Percentiles rank a stretch among this genome's conserved stretches.
Evolutionary conservation across 2,888 invertebrate species (phyloP).

Genomic region (Papilio demoleus): DNA sequence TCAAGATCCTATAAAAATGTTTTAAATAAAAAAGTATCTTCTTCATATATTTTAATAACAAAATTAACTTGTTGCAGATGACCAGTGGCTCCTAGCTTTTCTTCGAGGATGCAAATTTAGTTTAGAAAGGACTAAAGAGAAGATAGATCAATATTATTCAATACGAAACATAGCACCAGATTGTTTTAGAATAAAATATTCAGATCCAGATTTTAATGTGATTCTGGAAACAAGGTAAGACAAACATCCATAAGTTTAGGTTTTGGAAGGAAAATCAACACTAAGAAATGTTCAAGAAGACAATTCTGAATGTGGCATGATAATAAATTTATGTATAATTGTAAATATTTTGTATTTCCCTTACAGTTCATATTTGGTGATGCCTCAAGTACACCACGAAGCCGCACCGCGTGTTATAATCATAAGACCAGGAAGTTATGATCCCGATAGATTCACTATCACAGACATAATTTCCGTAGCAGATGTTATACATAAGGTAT

Average conservation of each 20-base stretch:
- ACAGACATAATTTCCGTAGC: constrained; percentile 58
- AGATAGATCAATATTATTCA: constrained; percentile 84
- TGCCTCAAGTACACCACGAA: constrained; percentile 61
- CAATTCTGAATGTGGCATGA: neutral
- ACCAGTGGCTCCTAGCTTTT: constrained; percentile 84
- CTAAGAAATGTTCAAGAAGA: neutral
- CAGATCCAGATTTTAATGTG: constrained; percentile 56
- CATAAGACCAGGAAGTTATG: constrained; percentile 76
- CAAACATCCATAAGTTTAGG: neutral
- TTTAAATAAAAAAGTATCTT: neutral
- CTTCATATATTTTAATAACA: no score
- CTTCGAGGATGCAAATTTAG: constrained; percentile 86
- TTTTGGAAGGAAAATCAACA: neutral
- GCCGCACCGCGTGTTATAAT: constrained; percentile 75
- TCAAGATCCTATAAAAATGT: neutral
- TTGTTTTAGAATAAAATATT: constrained; percentile 59
- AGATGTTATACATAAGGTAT: constrained; percentile 58
- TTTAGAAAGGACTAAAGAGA: constrained; percentile 84
- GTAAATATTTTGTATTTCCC: neutral
- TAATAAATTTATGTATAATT: neutral
- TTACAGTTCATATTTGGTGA: constrained; percentile 43
- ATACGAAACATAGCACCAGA: constrained; percentile 80
- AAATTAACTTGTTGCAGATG: constrained; percentile 75
- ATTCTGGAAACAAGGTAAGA: constrained; percentile 58
- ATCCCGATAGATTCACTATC: constrained; percentile 68